Evolutionary conservation across 2,888 invertebrate genomes (phyloP), one percentile per base, ranked within the genome.

Genomic region (Trimorus sp.): DNA sequence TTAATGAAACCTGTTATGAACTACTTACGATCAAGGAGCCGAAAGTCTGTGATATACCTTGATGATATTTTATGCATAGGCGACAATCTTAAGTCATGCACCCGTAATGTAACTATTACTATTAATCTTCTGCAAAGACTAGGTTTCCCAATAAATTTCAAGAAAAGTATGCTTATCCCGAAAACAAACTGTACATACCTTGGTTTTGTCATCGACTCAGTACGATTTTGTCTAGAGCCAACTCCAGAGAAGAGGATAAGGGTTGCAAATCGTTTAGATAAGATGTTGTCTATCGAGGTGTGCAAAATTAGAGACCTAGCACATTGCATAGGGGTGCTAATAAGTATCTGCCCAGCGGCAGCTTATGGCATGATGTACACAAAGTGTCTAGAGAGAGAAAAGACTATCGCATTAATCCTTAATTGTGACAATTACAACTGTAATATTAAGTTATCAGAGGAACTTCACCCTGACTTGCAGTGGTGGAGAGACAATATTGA

Each of bases 1-100:
- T n/a, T 53, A 12, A 53, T 65, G 65, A 53, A 65, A 40, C 51
- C 51, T 6, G 40, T 65, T 7, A 26, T 53, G 8, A 51, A 38
- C 38, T 15, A 65, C 38, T 15, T 65, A 6, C 26, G 65, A 16
- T 65, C 37, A 15, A 65, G 7, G n/a, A 38, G 65, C 11, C 48
- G 38, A 6, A 53, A 65, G 36, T 65, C 65, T 1, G 38, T 65
- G 0, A 69, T 69, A 15, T 69, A 69, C n/a, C 58, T 69, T 12
- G 69, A 69, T 48, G 69, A 58, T 49, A 68, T 68, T n/a, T n/a
- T 56, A 11, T 68, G 68, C 45, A 45, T 53, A 16, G 26, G 53
- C n/a, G 42, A 60, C 11, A 16, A 15, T 16, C 7, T 16, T 2
- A 7, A 16, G 53, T 15, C 58, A 8, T 58, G 58, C 40, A 7